A percentile compares a stretch with the other conserved stretches of the same genome.
These are phyloP conservation scores for Epizoanthus rinbou DNA, from an alignment of 92 coral and sea anemone genomes.

Conservation along the genomic window DNA sequence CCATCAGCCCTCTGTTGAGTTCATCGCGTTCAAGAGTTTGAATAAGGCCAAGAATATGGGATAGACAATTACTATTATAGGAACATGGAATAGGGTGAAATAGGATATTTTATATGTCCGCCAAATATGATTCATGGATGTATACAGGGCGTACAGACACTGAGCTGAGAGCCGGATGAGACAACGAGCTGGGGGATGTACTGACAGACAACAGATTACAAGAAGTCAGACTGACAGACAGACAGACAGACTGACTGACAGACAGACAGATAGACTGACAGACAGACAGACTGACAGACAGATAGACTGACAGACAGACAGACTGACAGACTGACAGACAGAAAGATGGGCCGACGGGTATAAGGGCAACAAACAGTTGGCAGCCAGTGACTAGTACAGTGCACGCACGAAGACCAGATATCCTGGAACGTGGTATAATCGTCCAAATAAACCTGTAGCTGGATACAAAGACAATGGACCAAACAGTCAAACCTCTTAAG, in stretches of 20 bases:
- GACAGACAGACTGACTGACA: neutral
- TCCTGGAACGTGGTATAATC: neutral
- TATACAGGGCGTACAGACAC: too few relatives aligned
- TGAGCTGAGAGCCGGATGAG: too few relatives aligned
- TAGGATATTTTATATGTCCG: too few relatives aligned
- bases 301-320: neutral
- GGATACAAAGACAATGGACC: neutral
- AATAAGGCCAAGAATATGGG: too few relatives aligned
- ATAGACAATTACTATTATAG: too few relatives aligned
- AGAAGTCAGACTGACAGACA: neutral
- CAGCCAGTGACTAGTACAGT: neutral
- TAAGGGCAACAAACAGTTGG: too few relatives aligned
- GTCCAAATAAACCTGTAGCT: neutral
- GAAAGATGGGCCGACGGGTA: neutral
- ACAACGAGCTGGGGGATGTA: too few relatives aligned
- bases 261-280: too few relatives aligned
- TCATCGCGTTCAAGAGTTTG: neutral
- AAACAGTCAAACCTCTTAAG: conserved; percentile 61
- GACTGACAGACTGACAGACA: neutral
- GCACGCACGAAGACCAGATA: neutral
- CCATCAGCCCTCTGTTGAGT: conserved; percentile 82
- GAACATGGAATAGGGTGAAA: too few relatives aligned
- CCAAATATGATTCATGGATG: too few relatives aligned
- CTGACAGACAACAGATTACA: neutral
- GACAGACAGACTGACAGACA: too few relatives aligned